Conservation (phyloP, 1,140 invertebrate genomes). For the Ylistrum balloti region DNA sequence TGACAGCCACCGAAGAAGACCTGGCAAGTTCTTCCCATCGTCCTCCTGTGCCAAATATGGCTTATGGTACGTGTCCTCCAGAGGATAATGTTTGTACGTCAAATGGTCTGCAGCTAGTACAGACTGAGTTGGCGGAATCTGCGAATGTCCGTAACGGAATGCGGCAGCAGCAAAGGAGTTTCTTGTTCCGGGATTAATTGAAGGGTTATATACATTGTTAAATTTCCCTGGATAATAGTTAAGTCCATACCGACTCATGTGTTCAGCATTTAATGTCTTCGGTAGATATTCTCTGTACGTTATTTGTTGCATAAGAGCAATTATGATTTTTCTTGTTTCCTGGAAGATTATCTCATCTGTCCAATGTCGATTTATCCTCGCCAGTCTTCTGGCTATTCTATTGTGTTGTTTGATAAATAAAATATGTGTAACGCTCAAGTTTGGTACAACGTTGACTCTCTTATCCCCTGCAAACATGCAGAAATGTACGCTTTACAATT, state of each 20-base stretch:
- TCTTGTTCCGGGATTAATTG: constrained; percentile 91
- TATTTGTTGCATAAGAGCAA: constrained; percentile 96
- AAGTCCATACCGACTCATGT: background rate
- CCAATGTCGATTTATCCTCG: constrained; percentile 94
- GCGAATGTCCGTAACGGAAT: constrained; percentile 95
- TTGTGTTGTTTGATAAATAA: constrained; percentile 98
- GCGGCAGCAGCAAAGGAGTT: constrained; percentile 98
- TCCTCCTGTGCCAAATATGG: constrained; percentile 36
- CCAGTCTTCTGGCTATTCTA: constrained; percentile 90
- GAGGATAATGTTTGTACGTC: background rate
- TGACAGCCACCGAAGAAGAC: constrained; percentile 6
- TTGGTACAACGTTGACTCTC: constrained; percentile 92
- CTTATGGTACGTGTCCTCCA: constrained; percentile 42
- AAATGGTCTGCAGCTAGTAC: background rate
- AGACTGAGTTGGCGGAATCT: background rate
- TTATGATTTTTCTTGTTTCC: constrained; percentile 92
- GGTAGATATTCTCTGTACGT: constrained; percentile 96
- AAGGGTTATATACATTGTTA: constrained; percentile 88
- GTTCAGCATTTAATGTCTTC: constrained; percentile 87
- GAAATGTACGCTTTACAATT: no score
- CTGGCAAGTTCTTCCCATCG: constrained; percentile 30
- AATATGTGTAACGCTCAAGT: constrained; percentile 96
- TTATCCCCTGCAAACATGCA: constrained; percentile 86
- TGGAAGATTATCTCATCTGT: constrained; percentile 95
- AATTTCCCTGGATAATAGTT: background rate